A percentile compares a stretch with the other conserved stretches of the same genome.
phyloP scores from a whole-genome alignment of 2,888 invertebrate genomes.

The Actias luna region DNA sequence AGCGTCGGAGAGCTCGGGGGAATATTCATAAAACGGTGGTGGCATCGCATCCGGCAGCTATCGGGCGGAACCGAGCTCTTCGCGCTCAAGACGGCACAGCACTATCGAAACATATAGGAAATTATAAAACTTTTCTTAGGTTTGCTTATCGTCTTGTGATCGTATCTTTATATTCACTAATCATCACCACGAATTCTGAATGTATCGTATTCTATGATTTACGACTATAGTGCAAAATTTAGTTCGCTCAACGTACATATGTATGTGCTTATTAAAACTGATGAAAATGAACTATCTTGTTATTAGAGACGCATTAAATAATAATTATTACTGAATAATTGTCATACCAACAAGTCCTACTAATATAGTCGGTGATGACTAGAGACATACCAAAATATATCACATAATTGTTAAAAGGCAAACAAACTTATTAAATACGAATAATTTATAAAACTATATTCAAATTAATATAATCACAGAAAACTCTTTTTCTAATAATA shows the following conservation, averaged over 20 bases:
- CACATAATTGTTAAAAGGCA: background rate
- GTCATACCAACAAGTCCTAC: too few species aligned
- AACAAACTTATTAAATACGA: too few species aligned
- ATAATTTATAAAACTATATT: too few species aligned
- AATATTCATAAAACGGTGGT: slow-evolving; percentile 53
- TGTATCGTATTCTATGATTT: background rate
- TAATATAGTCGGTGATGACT: too few species aligned
- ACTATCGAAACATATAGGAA: slow-evolving; percentile 23
- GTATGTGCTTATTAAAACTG: too few species aligned
- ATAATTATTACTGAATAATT: too few species aligned
- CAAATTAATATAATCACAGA: too few species aligned
- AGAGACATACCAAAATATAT: background rate
- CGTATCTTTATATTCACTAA: background rate
- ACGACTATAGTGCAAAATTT: too few species aligned
- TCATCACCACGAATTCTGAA: background rate
- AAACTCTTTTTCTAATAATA: too few species aligned
- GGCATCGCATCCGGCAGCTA: slow-evolving; percentile 51
- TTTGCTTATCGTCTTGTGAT: slow-evolving; percentile 12
- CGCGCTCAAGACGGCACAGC: slow-evolving; percentile 26
- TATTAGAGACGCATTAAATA: too few species aligned
- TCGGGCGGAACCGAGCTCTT: slow-evolving; percentile 46
- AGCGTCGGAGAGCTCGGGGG: slow-evolving; percentile 44
- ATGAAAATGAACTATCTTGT: too few species aligned
- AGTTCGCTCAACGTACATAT: too few species aligned
- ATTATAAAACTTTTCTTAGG: slow-evolving; percentile 16